Base-by-base conservation (phyloP, 2,797 vertebrate genomes). In the Pangasius larnaudii region DNA sequence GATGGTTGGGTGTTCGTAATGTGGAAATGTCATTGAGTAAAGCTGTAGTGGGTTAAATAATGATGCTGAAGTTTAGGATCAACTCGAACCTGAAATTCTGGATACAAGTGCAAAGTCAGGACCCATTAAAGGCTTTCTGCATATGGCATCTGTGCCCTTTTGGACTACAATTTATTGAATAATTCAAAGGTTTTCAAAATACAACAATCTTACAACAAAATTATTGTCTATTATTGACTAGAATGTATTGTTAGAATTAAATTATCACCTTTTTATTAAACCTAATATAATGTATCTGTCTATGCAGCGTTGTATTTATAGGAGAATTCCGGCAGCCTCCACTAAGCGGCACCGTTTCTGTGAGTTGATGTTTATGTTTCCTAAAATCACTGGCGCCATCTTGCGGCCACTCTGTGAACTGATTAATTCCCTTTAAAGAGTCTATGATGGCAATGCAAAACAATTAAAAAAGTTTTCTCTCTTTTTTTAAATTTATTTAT, bases 311-410 rank as follows among this genome's bases (percentile, higher is more conserved):
- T 75, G 1, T 18, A 39, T 53, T 53, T 53, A 1, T 30, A 33
- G 8, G 14, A 78, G 27, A 81, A n/a, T 53, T n/a, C 79, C 67
- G 53, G 30, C 1, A 27, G 22, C 1, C 7, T 18, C 19, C 86
- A 75, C 69, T 33, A 22, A 3, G 58, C 7, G 67, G 53, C 51
- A n/a, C 53, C 39, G n/a, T 63, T 63, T 42, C 58, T 39, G 22
- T 8, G 19, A 5, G 36, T 63, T 49, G 24, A 36, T 36, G 49
- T 79, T 80, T 27, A 8, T 16, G 22, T 16, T n/a, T 1, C 0
- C 2, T 39, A 82, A 63, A 82, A 82, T 27, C 36, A 82, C 24
- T 82, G 79, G 27, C 58, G 69, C 79, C 80, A 87, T 75, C 86
- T 83, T 49, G 67, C 53, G 86, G 42, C 4, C 7, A 53, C 2